phyloP scores from a whole-genome alignment of 2,888 invertebrate species.

The Drosophila tripunctata region DNA sequence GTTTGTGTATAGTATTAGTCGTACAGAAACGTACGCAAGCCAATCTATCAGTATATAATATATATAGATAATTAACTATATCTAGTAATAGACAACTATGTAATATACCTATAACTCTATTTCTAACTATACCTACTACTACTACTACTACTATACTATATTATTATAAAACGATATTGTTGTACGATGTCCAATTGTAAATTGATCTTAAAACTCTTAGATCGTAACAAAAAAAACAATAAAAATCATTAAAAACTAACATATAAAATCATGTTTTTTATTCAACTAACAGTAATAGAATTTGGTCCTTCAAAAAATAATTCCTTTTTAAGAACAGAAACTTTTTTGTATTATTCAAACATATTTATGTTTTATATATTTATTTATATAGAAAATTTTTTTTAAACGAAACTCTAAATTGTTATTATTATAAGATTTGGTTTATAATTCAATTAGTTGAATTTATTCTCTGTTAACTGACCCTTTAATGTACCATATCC shows the following conservation, averaged over 20 bases:
- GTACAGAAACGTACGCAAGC: too few relatives aligned
- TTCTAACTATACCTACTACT: constrained; percentile 30
- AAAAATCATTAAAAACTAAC: constrained; percentile 57
- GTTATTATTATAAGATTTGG: neutral
- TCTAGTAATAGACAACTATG: constrained; percentile 17
- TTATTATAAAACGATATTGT: constrained; percentile 60
- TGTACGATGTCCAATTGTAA: constrained; percentile 78
- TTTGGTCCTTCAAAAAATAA: too few relatives aligned
- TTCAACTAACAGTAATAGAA: too few relatives aligned
- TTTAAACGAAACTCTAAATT: neutral
- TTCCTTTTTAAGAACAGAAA: too few relatives aligned
- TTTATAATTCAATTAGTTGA: constrained; percentile 62
- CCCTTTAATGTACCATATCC: too few relatives aligned
- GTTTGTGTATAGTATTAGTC: constrained; percentile 42
- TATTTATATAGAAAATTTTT: too few relatives aligned
- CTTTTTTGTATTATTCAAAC: too few relatives aligned
- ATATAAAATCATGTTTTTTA: neutral
- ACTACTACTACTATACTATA: too few relatives aligned
- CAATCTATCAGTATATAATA: constrained; percentile 42
- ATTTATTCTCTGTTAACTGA: too few relatives aligned
- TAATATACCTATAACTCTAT: constrained; percentile 26
- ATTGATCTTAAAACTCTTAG: constrained; percentile 70
- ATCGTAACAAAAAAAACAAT: constrained; percentile 46
- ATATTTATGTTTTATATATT: too few relatives aligned
- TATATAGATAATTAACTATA: constrained; percentile 17